Conservation (phyloP, 2,113 vertebrate genomes). For the Rissa tridactyla region DNA sequence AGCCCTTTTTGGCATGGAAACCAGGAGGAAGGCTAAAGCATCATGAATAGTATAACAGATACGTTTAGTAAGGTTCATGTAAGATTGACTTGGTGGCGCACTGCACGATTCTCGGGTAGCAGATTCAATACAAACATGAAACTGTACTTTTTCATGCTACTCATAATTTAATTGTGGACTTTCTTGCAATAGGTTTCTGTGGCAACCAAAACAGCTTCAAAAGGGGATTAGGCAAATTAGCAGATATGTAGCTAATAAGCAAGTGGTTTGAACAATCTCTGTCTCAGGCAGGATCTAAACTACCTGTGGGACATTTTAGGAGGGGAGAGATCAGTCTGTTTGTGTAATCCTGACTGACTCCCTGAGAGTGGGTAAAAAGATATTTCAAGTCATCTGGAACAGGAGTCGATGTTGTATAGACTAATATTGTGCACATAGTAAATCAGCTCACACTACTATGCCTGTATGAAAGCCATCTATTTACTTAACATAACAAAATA, state of each 20-base stretch:
- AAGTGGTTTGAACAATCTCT: not conserved
- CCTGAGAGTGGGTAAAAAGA: not conserved
- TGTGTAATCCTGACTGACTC: not conserved
- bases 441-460: not conserved
- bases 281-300: not conserved
- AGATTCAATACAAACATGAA: not conserved
- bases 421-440: not conserved
- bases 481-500: not conserved
- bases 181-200: not conserved
- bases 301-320: not conserved
- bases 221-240: not conserved
- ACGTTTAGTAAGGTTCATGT: rapidly evolving
- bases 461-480: not conserved
- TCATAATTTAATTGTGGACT: not conserved
- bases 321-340: not conserved
- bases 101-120: not conserved
- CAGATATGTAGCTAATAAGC: not conserved
- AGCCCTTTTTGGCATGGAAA: not conserved
- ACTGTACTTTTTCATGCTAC: not conserved
- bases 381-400: not conserved
- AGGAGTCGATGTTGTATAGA: not conserved
- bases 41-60: not conserved
- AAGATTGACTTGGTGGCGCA: not conserved
- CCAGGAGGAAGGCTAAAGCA: not conserved
- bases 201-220: not conserved